Conservation (phyloP, 2,797 vertebrate genomes). For the Crax fasciolata region DNA sequence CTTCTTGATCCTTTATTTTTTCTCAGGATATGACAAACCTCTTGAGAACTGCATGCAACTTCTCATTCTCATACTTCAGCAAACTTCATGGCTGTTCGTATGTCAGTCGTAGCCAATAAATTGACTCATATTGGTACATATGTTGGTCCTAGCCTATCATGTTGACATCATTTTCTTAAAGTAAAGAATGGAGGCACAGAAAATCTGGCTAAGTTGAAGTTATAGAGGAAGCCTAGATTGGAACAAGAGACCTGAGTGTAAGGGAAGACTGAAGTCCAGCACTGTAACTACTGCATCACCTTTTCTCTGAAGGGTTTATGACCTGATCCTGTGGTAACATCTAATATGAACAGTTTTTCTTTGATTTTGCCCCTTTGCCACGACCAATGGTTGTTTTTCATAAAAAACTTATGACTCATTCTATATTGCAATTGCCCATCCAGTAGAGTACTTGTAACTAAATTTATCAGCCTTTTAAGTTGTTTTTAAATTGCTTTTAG, state of each 20-base stretch:
- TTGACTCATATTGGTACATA: too few species aligned
- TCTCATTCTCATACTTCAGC: not conserved
- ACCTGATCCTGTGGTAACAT: not conserved
- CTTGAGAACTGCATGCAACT: not conserved
- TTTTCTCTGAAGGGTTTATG: not conserved
- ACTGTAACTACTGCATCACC: not conserved
- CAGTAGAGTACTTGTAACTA: conserved; percentile 23
- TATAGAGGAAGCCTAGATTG: not conserved
- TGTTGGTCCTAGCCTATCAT: fast-evolving
- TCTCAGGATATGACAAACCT: not conserved
- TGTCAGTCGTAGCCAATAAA: fast-evolving
- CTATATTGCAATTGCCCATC: not conserved
- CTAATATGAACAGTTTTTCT: not conserved
- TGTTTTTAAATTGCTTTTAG: conserved; percentile 58
- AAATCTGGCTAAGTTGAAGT: not conserved
- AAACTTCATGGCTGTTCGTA: not conserved
- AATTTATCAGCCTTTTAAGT: conserved; percentile 74
- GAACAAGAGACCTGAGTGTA: not conserved
- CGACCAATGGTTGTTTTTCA: not conserved
- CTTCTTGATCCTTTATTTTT: not conserved
- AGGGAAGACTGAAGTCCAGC: not conserved
- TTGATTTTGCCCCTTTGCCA: conserved; percentile 9
- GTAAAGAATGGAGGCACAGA: not conserved
- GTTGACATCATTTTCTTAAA: not conserved
- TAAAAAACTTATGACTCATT: not conserved